Conservation (phyloP, 2,888 invertebrate species). For the Oligia strigilis region DNA sequence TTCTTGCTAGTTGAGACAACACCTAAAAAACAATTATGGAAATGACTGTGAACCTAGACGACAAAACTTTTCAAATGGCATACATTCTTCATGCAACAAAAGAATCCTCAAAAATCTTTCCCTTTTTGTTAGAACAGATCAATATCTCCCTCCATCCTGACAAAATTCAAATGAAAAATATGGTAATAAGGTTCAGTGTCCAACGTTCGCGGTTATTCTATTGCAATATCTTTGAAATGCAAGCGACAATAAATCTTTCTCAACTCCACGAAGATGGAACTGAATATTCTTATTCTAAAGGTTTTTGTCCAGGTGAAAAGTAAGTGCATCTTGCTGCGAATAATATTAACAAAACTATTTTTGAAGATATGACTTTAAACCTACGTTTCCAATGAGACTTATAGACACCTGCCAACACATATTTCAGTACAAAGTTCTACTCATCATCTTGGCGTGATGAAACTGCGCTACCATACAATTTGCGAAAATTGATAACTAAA, state of each 20-base stretch:
- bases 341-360: not conserved
- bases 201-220: slow-evolving; percentile 39
- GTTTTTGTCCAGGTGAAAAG: not conserved
- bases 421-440: not conserved
- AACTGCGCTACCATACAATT: not conserved
- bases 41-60: not conserved
- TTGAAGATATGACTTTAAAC: not conserved
- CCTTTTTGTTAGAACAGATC: slow-evolving; percentile 36
- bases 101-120: slow-evolving; percentile 1
- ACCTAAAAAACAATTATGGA: not conserved
- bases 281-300: slow-evolving; percentile 12
- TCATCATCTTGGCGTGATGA: not conserved
- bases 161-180: slow-evolving; percentile 64
- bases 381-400: not conserved
- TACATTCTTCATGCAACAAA: slow-evolving; percentile 8
- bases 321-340: not conserved
- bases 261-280: not conserved
- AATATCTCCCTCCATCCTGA: slow-evolving; percentile 12
- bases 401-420: not conserved
- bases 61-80: not conserved
- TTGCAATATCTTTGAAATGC: slow-evolving; percentile 60
- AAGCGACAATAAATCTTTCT: slow-evolving; percentile 45
- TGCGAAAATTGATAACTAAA: not conserved
- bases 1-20: not conserved
- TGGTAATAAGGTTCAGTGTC: slow-evolving; percentile 55